Evolutionary conservation across 2,113 vertebrate genomes (phyloP).

Genomic region (Ameiurus melas): DNA sequence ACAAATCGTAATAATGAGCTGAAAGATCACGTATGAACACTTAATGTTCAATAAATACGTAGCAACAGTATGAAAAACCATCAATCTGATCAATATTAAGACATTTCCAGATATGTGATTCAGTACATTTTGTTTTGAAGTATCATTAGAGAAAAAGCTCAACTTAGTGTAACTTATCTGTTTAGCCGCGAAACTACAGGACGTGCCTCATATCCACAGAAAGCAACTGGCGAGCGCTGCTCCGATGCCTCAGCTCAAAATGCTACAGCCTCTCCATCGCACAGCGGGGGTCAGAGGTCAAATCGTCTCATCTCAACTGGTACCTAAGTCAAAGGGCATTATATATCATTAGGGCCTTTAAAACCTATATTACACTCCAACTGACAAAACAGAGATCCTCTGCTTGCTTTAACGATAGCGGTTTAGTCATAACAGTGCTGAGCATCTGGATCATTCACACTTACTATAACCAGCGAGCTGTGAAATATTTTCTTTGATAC

Average conservation of each 20-base stretch:
- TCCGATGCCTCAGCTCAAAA: neutral
- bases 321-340: conserved; percentile 47
- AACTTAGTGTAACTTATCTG: neutral
- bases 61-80: too few species aligned
- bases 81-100: too few species aligned
- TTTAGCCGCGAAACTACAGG: neutral
- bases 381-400: conserved; percentile 36
- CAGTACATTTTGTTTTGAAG: neutral
- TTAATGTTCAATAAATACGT: neutral
- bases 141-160: neutral
- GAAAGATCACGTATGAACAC: neutral
- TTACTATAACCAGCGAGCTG: conserved; percentile 37
- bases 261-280: neutral
- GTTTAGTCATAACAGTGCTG: neutral
- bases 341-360: conserved; percentile 38
- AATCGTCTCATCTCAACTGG: conserved; percentile 59
- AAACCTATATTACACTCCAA: conserved; percentile 41
- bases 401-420: neutral
- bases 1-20: neutral
- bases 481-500: conserved; percentile 25
- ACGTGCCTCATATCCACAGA: neutral
- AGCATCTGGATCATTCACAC: conserved; percentile 31
- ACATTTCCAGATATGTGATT: neutral
- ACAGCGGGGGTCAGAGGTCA: conserved; percentile 57
- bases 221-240: neutral